These are phyloP conservation scores for Ormyrus rosae DNA, from an alignment of 2,888 invertebrate genomes.

Conservation along the genomic window DNA sequence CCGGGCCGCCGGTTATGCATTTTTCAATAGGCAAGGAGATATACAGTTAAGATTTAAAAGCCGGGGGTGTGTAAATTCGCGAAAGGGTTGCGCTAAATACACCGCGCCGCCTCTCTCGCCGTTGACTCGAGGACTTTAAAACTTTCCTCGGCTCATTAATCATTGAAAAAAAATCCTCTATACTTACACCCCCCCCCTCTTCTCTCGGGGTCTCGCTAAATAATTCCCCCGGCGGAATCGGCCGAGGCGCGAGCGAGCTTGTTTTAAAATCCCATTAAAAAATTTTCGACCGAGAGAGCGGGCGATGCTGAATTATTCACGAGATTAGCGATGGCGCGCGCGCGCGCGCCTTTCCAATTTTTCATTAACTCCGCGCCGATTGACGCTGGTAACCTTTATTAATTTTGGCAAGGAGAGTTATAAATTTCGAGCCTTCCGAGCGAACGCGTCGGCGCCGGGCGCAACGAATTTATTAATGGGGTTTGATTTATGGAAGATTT, in stretches of 20 bases:
- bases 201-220: not conserved
- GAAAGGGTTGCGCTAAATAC: constrained; percentile 14
- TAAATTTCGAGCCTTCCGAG: too few relatives aligned
- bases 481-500: too few relatives aligned
- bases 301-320: constrained; percentile 34
- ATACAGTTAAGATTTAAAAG: constrained; percentile 26
- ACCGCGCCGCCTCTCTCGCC: not conserved
- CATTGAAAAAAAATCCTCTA: constrained; percentile 37
- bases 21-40: constrained; percentile 1
- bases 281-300: constrained; percentile 21
- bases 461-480: too few relatives aligned
- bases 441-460: too few relatives aligned
- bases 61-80: constrained; percentile 5
- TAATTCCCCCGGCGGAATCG: constrained; percentile 38
- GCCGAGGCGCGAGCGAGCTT: constrained; percentile 7
- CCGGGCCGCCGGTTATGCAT: not conserved
- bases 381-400: too few relatives aligned
- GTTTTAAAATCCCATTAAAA: constrained; percentile 47
- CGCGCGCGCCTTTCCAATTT: too few relatives aligned
- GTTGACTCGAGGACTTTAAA: constrained; percentile 19
- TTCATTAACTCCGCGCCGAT: too few relatives aligned
- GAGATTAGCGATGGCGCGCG: not conserved
- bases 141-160: constrained; percentile 44
- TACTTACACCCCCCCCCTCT: not conserved
- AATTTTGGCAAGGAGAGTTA: too few relatives aligned